Evolutionary conservation across 2,113 vertebrate species (phyloP).

Genomic region (Nymphicus hollandicus): DNA sequence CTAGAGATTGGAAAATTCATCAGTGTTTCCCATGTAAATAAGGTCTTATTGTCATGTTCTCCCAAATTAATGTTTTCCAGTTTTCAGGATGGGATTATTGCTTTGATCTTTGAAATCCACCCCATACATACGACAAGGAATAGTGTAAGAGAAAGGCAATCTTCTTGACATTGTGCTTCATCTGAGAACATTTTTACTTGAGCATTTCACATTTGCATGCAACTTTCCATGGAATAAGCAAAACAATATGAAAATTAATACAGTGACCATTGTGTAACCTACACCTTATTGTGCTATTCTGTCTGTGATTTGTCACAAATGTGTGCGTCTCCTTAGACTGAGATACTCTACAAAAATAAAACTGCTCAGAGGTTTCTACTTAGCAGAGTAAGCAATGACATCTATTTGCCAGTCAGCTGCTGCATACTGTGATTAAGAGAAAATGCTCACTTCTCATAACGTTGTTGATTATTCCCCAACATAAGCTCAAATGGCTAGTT

Average conservation of each 20-base stretch:
- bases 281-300: neutral
- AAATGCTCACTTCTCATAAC: neutral
- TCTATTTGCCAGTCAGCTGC: neutral
- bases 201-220: neutral
- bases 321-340: neutral
- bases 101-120: neutral
- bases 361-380: neutral
- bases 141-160: neutral
- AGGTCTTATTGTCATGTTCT: neutral
- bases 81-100: neutral
- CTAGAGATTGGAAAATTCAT: neutral
- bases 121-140: neutral
- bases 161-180: neutral
- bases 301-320: neutral
- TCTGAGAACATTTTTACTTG: fast-evolving
- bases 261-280: neutral
- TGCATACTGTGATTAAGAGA: neutral
- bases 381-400: neutral
- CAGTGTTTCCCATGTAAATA: neutral
- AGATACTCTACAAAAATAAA: neutral
- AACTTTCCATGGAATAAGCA: neutral
- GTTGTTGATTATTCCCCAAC: slow-evolving; percentile 1
- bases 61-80: neutral
- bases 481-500: neutral
- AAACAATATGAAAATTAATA: neutral